Evolutionary conservation across 2,888 invertebrate species (phyloP).

Genomic region (Andrena minutula): DNA sequence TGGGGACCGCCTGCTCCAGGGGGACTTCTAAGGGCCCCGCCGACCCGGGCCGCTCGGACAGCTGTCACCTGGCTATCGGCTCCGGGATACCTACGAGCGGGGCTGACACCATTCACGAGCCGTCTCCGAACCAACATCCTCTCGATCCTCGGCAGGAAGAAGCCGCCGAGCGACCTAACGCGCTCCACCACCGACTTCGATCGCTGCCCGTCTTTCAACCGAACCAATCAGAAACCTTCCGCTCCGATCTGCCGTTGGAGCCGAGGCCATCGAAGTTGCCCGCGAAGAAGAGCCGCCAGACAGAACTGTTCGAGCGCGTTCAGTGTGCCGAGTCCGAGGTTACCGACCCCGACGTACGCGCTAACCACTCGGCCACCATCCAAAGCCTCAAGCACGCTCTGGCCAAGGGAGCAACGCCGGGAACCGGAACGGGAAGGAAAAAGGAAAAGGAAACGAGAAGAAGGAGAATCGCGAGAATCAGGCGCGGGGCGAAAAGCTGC

Average conservation of each 20-base stretch:
- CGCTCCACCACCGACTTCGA: background rate
- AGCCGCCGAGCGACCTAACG: constrained; percentile 9
- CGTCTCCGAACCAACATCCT: constrained; percentile 47
- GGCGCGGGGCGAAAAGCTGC: constrained; percentile 76
- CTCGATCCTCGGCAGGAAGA: constrained; percentile 50
- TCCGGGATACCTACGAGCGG: constrained; percentile 79
- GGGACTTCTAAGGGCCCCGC: constrained; percentile 81
- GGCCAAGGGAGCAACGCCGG: constrained; percentile 30
- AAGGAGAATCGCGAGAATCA: constrained; percentile 50
- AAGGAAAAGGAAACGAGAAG: constrained; percentile 5
- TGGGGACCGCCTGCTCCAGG: constrained; percentile 73
- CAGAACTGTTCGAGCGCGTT: background rate
- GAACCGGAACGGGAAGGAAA: background rate
- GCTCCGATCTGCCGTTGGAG: background rate
- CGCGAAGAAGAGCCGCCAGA: background rate
- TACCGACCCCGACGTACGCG: background rate
- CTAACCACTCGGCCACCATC: background rate
- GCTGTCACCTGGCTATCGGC: constrained; percentile 73
- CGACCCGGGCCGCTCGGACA: constrained; percentile 75
- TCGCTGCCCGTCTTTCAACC: background rate
- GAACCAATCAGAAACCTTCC: background rate
- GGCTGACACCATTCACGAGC: constrained; percentile 76
- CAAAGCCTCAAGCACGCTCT: background rate
- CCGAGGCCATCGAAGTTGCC: background rate
- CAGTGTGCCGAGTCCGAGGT: background rate